Evolutionary conservation across 2,888 invertebrate genomes (phyloP).

Genomic region (Formica aserva): DNA sequence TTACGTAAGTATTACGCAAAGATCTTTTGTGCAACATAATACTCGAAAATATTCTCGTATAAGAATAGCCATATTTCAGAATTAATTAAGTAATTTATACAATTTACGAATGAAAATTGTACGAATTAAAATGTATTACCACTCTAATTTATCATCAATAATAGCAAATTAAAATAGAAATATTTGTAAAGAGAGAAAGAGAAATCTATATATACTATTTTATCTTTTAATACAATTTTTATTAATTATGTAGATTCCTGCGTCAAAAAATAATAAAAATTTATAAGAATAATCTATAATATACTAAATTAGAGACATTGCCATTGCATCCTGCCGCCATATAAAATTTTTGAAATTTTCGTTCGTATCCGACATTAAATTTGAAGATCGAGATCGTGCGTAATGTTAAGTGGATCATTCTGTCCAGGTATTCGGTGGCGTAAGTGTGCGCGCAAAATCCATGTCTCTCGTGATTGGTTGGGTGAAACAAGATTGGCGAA

Average conservation of each 20-base stretch:
- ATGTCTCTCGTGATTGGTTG: conserved; percentile 5
- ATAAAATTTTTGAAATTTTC: conserved; percentile 5
- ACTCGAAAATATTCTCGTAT: background rate
- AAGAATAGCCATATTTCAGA: background rate
- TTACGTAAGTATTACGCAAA: conserved; percentile 6
- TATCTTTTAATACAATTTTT: background rate
- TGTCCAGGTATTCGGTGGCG: background rate
- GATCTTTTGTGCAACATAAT: background rate
- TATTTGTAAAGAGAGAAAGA: background rate
- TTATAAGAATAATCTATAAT: background rate
- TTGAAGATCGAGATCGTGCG: background rate
- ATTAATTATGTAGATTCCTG: background rate
- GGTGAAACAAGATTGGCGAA: conserved; percentile 67
- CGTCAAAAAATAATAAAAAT: background rate
- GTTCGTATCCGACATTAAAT: background rate
- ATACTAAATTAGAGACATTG: background rate
- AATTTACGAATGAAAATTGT: background rate
- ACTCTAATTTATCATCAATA: background rate
- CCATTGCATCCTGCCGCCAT: background rate
- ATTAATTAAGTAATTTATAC: background rate
- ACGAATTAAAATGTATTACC: background rate
- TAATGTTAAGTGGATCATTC: background rate
- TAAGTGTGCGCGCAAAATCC: conserved; percentile 8
- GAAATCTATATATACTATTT: background rate
- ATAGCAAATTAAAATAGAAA: background rate